phyloP scores from a whole-genome alignment of 2,888 invertebrate species.

The Caenorhabditis zanzibari region DNA sequence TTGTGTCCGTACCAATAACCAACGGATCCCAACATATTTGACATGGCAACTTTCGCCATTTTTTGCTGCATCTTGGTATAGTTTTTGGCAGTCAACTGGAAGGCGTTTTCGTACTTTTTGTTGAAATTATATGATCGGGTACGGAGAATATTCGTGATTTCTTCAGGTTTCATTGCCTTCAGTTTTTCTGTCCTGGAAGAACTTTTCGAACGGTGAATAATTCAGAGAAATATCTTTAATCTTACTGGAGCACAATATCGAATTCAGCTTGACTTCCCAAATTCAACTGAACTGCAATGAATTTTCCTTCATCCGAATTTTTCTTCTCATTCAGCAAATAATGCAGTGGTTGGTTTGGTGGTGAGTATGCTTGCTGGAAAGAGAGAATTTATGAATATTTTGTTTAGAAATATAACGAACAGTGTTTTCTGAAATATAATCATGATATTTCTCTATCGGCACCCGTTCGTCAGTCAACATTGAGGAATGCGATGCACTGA shows the following conservation, averaged over 20 bases:
- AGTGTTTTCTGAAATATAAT: slow-evolving; percentile 66
- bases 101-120: slow-evolving; percentile 90
- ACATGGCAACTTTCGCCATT: slow-evolving; percentile 91
- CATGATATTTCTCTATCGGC: slow-evolving; percentile 55
- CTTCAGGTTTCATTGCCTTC: slow-evolving; percentile 86
- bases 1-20: slow-evolving; percentile 97
- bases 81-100: slow-evolving; percentile 85
- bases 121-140: slow-evolving; percentile 88
- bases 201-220: slow-evolving; percentile 7
- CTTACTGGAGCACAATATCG: slow-evolving; percentile 65
- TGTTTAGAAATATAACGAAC: slow-evolving; percentile 36
- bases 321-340: slow-evolving; percentile 58
- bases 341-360: slow-evolving; percentile 22
- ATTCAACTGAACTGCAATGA: slow-evolving; percentile 75
- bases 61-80: slow-evolving; percentile 86
- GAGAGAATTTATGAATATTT: background rate
- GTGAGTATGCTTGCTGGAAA: slow-evolving; percentile 45
- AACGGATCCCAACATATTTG: slow-evolving; percentile 96
- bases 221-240: background rate
- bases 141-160: slow-evolving; percentile 88
- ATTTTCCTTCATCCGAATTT: slow-evolving; percentile 55
- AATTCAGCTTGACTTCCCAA: slow-evolving; percentile 59
- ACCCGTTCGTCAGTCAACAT: slow-evolving; percentile 62
- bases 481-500: slow-evolving; percentile 33
- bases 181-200: slow-evolving; percentile 55